Evolutionary conservation across 1,140 invertebrate genomes (phyloP).

Genomic region (Lasioglossum baleicum): DNA sequence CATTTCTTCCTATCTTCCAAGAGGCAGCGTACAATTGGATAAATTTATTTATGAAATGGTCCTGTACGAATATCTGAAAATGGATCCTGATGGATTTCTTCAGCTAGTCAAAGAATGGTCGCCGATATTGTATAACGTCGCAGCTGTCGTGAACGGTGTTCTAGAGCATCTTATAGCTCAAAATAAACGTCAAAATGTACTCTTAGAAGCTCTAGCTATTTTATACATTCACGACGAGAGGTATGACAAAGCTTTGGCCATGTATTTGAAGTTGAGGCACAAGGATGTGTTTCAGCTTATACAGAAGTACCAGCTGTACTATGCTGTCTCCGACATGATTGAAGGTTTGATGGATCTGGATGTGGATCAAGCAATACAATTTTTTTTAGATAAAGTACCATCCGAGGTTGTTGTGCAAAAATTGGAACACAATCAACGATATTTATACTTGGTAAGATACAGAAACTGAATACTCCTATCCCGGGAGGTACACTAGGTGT

Average conservation of each 20-base stretch:
- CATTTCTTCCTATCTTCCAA: conserved; percentile 91
- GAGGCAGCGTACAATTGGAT: conserved; percentile 86
- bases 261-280: conserved; percentile 93
- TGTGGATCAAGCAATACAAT: conserved; percentile 88
- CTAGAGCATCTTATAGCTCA: conserved; percentile 87
- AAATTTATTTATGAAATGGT: conserved; percentile 97
- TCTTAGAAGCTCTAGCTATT: conserved; percentile 94
- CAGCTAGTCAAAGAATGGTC: conserved; percentile 94
- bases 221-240: conserved; percentile 94
- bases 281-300: conserved; percentile 95
- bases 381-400: conserved; percentile 92
- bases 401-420: conserved; percentile 91
- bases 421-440: conserved; percentile 87
- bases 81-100: conserved; percentile 92
- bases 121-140: conserved; percentile 91
- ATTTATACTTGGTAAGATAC: conserved; percentile 84
- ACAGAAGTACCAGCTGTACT: conserved; percentile 89
- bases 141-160: conserved; percentile 91
- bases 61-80: conserved; percentile 94
- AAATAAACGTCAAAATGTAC: conserved; percentile 84
- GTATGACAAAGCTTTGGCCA: conserved; percentile 95
- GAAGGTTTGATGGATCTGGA: conserved; percentile 95
- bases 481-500: too few relatives aligned
- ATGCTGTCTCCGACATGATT: conserved; percentile 92
- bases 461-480: background rate